Evolutionary conservation across 2,113 vertebrate genomes (phyloP), one percentile per base, ranked within the genome.

Genomic region (Platysteira castanea): DNA sequence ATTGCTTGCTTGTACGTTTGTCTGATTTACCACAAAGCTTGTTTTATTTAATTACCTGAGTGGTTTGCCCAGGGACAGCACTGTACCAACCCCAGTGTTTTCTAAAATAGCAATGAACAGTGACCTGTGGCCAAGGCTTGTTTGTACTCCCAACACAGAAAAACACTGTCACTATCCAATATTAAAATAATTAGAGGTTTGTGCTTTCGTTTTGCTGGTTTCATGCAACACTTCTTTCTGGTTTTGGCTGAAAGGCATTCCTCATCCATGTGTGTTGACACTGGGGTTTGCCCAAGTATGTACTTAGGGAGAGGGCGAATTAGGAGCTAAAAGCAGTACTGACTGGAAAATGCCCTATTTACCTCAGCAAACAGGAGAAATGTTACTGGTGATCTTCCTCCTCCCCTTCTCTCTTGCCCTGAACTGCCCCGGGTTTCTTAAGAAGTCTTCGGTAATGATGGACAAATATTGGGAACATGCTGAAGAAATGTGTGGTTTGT

Each of bases 161-260:
- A 77, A 93, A 87, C 76, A 53, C 37, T 63, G 85, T 78, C 91
- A 56, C 93, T 89, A 59, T 56, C 86, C 94, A 97, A 75, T 95
- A 97, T 97, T 96, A 89, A 96, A 92, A 94, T 96, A 96, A 96
- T 94, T 88, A 95, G 90, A 94, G 82, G 85, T 84, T 90, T 92
- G 76, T 82, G 56, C 88, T 84, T 95, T 96, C 76, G 79, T 94
- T 96, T 96, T 78, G 86, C 90, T 75, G 86, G 86, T 89, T 94
- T 96, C 11, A 0, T 94, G 86, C 53, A 95, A 89, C 57, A 82
- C 10, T 94, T 89, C 49, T 82, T 81, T 90, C 52, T 93, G 49
- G 27, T 87, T 93, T 93, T 93, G 93, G 37, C 84, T 92, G 83
- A 89, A 84, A 90, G 65, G 41, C 37, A 76, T 95, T 96, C 90